A percentile compares a stretch with the other conserved stretches of the same genome.
These are phyloP conservation scores for Phortica okadai DNA, from an alignment of 2,888 invertebrate genomes.

Conservation along the genomic window DNA sequence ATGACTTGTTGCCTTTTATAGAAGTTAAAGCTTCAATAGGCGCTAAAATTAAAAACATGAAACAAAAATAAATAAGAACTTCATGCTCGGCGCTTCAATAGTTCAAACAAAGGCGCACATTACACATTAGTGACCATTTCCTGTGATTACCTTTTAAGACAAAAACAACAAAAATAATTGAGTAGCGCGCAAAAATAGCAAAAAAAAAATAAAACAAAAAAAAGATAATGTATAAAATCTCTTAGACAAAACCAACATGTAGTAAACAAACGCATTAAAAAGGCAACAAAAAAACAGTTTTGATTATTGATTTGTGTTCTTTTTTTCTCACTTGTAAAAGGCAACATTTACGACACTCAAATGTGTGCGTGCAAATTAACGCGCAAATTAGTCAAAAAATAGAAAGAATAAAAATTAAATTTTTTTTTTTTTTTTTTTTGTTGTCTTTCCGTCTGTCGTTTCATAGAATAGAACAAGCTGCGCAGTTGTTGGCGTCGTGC, in stretches of 20 bases:
- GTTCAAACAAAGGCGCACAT: neutral
- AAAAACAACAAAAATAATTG: neutral
- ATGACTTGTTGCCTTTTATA: no score
- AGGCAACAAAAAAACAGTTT: neutral
- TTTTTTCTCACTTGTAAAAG: neutral
- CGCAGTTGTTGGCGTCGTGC: neutral
- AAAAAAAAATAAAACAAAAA: neutral
- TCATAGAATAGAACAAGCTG: neutral
- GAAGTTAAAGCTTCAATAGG: no score
- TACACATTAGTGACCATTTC: slow-evolving; percentile 1
- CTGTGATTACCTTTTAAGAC: neutral
- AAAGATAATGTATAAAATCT: neutral
- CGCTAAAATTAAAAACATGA: no score
- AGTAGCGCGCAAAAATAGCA: neutral
- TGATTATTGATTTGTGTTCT: slow-evolving; percentile 13
- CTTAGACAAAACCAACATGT: neutral
- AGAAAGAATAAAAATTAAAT: neutral
- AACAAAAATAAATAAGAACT: no score
- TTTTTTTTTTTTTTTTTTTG: neutral
- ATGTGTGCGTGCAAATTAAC: slow-evolving; percentile 10
- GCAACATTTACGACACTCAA: neutral
- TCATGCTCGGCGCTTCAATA: no score
- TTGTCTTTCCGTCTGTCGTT: neutral
- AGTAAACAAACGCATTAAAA: no score
- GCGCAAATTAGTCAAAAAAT: slow-evolving; percentile 19